phyloP scores from a whole-genome alignment of 2,797 vertebrate species.

The Prionace glauca region DNA sequence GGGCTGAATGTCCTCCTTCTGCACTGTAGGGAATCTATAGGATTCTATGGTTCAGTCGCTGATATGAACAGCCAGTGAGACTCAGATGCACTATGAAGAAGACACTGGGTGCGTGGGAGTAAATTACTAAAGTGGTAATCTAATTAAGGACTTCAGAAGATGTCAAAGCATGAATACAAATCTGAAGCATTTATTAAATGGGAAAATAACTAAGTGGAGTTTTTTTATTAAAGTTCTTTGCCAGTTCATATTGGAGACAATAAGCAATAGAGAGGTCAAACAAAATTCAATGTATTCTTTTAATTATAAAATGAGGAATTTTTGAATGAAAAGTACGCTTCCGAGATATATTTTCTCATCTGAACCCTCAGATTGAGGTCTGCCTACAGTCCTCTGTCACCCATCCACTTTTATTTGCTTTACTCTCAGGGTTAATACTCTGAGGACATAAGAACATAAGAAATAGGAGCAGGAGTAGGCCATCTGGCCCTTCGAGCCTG shows the following conservation, averaged over 20 bases:
- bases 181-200: background rate
- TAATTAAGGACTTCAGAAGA: background rate
- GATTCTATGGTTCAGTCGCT: background rate
- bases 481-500: too few relatives aligned
- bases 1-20: too few relatives aligned
- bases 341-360: background rate
- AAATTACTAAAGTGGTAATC: background rate
- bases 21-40: too few relatives aligned
- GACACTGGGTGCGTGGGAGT: background rate
- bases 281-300: background rate
- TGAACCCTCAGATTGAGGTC: background rate
- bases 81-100: background rate
- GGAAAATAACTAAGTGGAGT: background rate
- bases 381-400: background rate
- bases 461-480: too few relatives aligned
- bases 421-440: background rate
- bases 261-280: background rate
- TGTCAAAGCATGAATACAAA: background rate
- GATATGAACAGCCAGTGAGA: background rate
- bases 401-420: background rate
- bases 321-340: background rate
- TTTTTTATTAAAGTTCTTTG: background rate
- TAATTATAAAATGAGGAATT: background rate
- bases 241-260: background rate
- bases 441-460: too few relatives aligned